Percentiles rank a stretch among this genome's conserved stretches.
Evolutionary conservation across 2,797 vertebrate species (phyloP).

Genomic region (Anas flavirostris): DNA sequence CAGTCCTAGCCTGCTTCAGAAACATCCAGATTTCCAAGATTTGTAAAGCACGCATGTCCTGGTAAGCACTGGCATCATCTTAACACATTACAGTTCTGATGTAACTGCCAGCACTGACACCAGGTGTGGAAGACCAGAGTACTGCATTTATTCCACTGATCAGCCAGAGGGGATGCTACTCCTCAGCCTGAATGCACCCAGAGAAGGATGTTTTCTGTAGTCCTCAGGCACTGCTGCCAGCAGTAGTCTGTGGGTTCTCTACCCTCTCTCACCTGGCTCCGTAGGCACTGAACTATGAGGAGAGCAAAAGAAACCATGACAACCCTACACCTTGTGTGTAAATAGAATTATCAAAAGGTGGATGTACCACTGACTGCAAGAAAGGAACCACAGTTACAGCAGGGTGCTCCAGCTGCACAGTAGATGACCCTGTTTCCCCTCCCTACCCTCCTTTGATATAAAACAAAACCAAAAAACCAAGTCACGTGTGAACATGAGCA

Average conservation of each 20-base stretch:
- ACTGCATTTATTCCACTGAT: background rate
- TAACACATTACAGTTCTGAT: background rate
- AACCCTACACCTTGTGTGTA: background rate
- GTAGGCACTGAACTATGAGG: background rate
- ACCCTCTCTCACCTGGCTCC: background rate
- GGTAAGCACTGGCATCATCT: background rate
- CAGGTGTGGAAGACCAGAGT: background rate
- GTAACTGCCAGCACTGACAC: background rate
- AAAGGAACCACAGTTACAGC: background rate
- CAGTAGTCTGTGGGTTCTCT: accelerated
- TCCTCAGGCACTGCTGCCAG: background rate
- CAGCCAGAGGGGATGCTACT: background rate
- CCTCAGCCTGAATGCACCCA: background rate
- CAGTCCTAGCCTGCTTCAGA: background rate
- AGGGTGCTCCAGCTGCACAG: background rate
- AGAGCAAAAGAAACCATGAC: background rate
- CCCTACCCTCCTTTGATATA: background rate
- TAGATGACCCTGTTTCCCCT: background rate
- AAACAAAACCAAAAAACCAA: background rate
- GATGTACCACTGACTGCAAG: background rate
- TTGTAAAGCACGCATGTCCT: background rate
- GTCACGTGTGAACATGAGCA: background rate
- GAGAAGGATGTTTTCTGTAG: background rate
- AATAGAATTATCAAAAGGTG: background rate
- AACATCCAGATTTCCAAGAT: background rate